These are phyloP conservation scores for Drosophila oshimai DNA, from an alignment of 1,140 invertebrate genomes.

Conservation along the genomic window DNA sequence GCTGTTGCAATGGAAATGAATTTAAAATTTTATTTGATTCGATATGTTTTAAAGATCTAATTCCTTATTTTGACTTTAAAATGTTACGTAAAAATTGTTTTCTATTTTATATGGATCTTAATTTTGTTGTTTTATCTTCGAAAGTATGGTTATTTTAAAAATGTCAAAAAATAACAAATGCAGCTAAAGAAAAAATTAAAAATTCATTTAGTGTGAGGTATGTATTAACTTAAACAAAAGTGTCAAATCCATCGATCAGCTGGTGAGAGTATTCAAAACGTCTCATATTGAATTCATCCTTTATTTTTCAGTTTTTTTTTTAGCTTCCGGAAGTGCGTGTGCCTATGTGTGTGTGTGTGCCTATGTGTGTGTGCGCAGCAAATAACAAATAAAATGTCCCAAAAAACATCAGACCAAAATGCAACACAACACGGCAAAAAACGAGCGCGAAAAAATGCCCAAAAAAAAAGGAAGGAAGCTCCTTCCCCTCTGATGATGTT, in stretches of 20 bases:
- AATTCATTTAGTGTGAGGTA: too few relatives aligned
- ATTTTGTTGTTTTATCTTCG: too few relatives aligned
- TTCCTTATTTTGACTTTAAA: too few relatives aligned
- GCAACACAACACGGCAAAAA: constrained; percentile 48
- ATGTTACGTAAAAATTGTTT: too few relatives aligned
- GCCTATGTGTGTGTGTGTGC: constrained; percentile 9
- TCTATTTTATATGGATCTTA: too few relatives aligned
- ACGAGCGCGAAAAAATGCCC: constrained; percentile 49
- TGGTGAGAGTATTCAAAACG: constrained; percentile 5
- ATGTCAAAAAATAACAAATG: too few relatives aligned
- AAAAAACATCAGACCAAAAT: constrained; percentile 43
- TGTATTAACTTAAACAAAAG: too few relatives aligned
- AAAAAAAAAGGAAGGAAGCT: constrained; percentile 25
- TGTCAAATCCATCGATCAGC: not conserved
- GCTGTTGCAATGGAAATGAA: too few relatives aligned
- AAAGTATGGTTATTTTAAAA: too few relatives aligned
- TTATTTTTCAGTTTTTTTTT: constrained; percentile 4
- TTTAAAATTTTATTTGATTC: too few relatives aligned
- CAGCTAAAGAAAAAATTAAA: too few relatives aligned
- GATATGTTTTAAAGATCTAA: too few relatives aligned
- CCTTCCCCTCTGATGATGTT: constrained; percentile 17
- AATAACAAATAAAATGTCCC: constrained; percentile 67
- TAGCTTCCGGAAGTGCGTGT: constrained; percentile 66
- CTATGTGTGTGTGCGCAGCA: constrained; percentile 18
- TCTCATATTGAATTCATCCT: not conserved